Evolutionary conservation across 1,140 invertebrate genomes (phyloP), one percentile per base, ranked within the genome.

Genomic region (Eufriesea mexicana): DNA sequence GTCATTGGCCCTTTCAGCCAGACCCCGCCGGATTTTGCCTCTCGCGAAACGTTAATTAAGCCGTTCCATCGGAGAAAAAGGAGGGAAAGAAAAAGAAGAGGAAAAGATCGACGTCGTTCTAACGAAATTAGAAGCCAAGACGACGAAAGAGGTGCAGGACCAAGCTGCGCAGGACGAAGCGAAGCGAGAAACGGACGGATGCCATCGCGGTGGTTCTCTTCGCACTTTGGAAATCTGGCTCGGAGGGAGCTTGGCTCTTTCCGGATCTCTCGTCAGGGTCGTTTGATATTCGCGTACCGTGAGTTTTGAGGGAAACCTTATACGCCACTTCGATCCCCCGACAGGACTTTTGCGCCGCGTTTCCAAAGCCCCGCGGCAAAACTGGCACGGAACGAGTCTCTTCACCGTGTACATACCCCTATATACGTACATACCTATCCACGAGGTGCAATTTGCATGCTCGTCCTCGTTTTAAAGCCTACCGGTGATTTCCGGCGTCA

Each of bases 371-470:
- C 76, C 70, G 68, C 74, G 86, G 86, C 86, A 16, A 88, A 87
- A 84, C 73, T 84, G 78, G 83, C 71, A 78, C 75, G 78, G 70
- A 88, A 87, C 76, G 83, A 81, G 77, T 84, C 83, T 81, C 73
- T 72, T 70, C 84, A 49, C 54, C 76, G 64, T 62, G 35, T 75
- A 78, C 66, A 71, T 83, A 84, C 71, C 23, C n/a, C 54, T 66
- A 55, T 81, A 42, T 35, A n/a, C 28, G 18, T 51, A 68, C 59
- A 59, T 75, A 72, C 64, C 54, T 62, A 62, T 42, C 71, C 59
- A 59, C 71, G 64, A 68, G 72, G 71, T 61, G 83, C 86, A 87
- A 88, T 88, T 88, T 87, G 79, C 83, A 87, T 83, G 86, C 70
- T 49, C 83, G 83, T 87, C 79, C 66, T 78, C 68, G 71, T 88